Conservation (phyloP, 2,797 vertebrate genomes). For the Vireo griseus region DNA sequence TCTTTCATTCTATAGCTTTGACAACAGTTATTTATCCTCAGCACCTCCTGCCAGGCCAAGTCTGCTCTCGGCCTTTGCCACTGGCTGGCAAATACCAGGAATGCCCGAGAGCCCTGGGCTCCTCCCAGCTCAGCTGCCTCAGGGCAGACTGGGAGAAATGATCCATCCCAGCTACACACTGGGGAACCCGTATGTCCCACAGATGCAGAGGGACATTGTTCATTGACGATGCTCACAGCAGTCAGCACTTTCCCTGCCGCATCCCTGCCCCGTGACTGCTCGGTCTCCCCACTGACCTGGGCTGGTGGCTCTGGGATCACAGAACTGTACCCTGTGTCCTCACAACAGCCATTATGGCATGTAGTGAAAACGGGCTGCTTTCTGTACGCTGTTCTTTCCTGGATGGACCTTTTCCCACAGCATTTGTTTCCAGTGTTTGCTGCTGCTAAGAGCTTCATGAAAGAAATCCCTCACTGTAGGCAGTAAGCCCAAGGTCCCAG, state of each 20-base stretch:
- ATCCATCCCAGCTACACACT: not conserved
- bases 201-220: not conserved
- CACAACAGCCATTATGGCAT: not conserved
- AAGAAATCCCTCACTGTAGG: not conserved
- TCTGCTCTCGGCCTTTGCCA: not conserved
- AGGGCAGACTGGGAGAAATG: not conserved
- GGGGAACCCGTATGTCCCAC: not conserved
- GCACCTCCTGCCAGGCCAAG: not conserved
- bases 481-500: not conserved
- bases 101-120: fast-evolving
- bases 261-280: not conserved
- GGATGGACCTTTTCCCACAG: not conserved
- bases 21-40: not conserved
- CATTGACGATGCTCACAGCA: not conserved
- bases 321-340: not conserved
- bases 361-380: not conserved
- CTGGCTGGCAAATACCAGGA: not conserved
- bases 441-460: not conserved
- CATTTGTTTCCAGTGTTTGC: conserved; percentile 5
- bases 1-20: not conserved
- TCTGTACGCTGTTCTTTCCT: not conserved
- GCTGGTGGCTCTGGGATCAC: not conserved
- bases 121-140: not conserved
- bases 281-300: not conserved
- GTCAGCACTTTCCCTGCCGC: not conserved